Evolutionary conservation across 1,140 invertebrate genomes (phyloP).

Genomic region (Caerostris extrusa): DNA sequence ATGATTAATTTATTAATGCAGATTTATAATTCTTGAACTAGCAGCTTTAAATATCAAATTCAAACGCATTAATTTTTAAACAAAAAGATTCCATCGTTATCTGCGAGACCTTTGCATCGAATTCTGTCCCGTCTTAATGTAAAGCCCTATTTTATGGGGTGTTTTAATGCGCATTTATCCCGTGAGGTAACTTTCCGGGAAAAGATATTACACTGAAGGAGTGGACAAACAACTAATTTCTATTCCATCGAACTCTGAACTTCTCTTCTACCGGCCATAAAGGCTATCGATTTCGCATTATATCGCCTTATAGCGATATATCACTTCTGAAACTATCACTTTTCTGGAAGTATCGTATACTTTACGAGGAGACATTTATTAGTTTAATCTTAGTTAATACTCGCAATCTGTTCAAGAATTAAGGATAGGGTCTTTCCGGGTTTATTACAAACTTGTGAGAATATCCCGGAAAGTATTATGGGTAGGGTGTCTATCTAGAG

Average conservation of each 20-base stretch:
- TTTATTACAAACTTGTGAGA: too few relatives aligned
- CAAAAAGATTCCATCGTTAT: neutral
- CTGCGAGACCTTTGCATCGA: neutral
- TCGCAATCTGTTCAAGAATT: neutral
- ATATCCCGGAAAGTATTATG: too few relatives aligned
- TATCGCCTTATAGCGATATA: neutral
- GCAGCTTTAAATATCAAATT: neutral
- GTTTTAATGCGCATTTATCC: neutral
- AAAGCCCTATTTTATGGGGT: conserved; percentile 9
- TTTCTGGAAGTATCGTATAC: conserved; percentile 2
- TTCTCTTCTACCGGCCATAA: neutral
- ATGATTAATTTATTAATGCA: too few relatives aligned
- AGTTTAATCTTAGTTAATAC: conserved; percentile 24
- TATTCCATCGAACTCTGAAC: neutral
- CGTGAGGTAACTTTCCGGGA: neutral
- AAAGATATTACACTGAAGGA: neutral
- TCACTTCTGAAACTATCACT: conserved; percentile 10
- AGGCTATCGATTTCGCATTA: conserved; percentile 21
- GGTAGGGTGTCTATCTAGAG: too few relatives aligned
- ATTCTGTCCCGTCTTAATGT: neutral
- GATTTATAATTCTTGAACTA: neutral
- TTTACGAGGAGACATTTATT: conserved; percentile 15
- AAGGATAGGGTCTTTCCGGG: too few relatives aligned
- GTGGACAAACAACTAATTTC: conserved; percentile 6
- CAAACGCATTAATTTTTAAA: neutral